Base-by-base conservation (phyloP, 2,113 vertebrate genomes). In the Myiopsitta monachus region DNA sequence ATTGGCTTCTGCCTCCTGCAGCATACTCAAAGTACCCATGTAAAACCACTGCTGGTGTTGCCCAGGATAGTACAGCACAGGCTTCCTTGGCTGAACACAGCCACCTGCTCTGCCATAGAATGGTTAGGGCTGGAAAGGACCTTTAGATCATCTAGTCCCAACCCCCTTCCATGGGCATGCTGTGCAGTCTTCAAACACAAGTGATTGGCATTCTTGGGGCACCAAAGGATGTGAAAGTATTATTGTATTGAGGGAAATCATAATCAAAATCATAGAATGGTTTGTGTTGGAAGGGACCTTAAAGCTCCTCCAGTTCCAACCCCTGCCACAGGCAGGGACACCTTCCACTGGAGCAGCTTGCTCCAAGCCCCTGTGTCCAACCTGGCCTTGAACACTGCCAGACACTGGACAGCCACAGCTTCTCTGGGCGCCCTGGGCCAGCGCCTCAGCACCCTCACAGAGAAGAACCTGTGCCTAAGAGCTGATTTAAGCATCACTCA, bases 221-320 rank as follows among this genome's bases (percentile, higher is more conserved):
- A 81, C 87, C 83, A 68, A 51, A 36, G 67, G 72, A 64, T 61
- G 57, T 44, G 68, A 90, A 64, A 31, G 44, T 81, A 57, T 57
- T 10, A 44, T 44, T 44, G 73, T 4, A 1, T 11, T 21, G 38
- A 83, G 89, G 62, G 3, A 68, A 67, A 49, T 3, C 59, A 47
- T n/a, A 21, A n/a, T 15, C 33, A 59, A 15, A 59, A 59, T 59
- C 57, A 14, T 24, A 7, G 57, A n/a, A 15, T 59, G 33, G 33
- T 59, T 36, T 59, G 57, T 0, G 13, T 10, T 59, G 33, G 27
- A n/a, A 59, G 33, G 21, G 57, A 36, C 6, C 57, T 36, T 10
- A 36, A 59, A 59, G 57, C 33, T 36, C 57, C 0, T 2, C 57
- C 57, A 59, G 57, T 0, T 2, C 57, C 33, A 24, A 1, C 14